Evolutionary conservation across 2,888 invertebrate species (phyloP).

Genomic region (Acanthosepion pharaonis): DNA sequence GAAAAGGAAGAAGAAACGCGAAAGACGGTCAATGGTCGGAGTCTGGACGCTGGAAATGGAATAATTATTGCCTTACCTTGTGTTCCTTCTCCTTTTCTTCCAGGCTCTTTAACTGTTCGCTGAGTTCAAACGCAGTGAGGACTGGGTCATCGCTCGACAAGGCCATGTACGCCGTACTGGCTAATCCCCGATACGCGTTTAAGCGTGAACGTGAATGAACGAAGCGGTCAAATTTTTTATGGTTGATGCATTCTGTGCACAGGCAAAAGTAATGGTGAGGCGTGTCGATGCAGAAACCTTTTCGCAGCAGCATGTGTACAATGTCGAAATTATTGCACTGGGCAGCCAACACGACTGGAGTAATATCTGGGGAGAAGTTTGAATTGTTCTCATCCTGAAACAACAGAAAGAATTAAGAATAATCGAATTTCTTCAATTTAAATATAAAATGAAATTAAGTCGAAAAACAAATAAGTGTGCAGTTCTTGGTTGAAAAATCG

Average conservation of each 20-base stretch:
- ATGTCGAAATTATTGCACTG: constrained; percentile 63
- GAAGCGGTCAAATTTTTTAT: constrained; percentile 59
- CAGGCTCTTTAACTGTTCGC: constrained; percentile 55
- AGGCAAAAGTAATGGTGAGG: constrained; percentile 62
- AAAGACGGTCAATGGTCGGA: too few species aligned
- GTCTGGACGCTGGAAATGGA: too few species aligned
- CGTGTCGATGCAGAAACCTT: constrained; percentile 57
- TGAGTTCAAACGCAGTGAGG: constrained; percentile 58
- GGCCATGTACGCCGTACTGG: constrained; percentile 60
- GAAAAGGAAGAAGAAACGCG: too few species aligned
- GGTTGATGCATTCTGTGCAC: constrained; percentile 59
- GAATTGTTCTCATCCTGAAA: constrained; percentile 56
- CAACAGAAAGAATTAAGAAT: neutral
- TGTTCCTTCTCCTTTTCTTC: constrained; percentile 60
- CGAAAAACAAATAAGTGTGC: too few species aligned
- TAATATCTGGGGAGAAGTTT: constrained; percentile 58
- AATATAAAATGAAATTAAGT: too few species aligned
- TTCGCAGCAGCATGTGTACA: constrained; percentile 60
- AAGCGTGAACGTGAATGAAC: constrained; percentile 60
- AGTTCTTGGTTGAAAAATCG: too few species aligned
- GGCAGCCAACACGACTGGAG: constrained; percentile 60
- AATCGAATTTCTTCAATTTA: too few species aligned
- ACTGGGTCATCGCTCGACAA: constrained; percentile 61
- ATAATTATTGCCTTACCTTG: constrained; percentile 53
- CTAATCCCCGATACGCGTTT: constrained; percentile 60